A percentile compares a stretch with the other conserved stretches of the same genome.
phyloP scores from a whole-genome alignment of 2,113 vertebrate genomes.

The Cynocephalus volans region DNA sequence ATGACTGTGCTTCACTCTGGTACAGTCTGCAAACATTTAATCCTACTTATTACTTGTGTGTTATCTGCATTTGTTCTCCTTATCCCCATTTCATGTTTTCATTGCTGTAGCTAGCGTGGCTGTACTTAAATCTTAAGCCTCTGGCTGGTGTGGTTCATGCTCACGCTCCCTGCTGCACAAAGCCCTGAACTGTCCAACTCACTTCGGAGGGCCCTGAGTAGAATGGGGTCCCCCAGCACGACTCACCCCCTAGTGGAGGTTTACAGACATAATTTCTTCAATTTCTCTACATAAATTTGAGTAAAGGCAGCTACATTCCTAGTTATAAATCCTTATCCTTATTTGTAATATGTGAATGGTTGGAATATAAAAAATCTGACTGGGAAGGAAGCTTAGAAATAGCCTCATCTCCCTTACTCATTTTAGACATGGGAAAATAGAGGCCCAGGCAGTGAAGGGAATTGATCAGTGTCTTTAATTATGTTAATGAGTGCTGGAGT shows the following conservation, averaged over 20 bases:
- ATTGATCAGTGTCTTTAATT: background rate
- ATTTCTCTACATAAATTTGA: background rate
- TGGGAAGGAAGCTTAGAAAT: background rate
- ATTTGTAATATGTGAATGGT: background rate
- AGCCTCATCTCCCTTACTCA: background rate
- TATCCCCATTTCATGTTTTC: background rate
- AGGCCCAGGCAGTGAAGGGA: background rate
- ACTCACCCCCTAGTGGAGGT: background rate
- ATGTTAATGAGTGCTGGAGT: background rate
- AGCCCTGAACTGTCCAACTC: background rate
- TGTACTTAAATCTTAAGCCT: background rate
- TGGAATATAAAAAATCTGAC: background rate
- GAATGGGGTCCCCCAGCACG: fast-evolving
- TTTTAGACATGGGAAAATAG: background rate
- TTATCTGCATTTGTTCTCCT: background rate
- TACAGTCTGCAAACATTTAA: background rate
- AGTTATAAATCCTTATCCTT: background rate
- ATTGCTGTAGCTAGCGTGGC: background rate
- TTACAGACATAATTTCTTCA: background rate
- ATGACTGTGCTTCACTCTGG: background rate
- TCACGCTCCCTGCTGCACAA: fast-evolving
- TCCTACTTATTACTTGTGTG: constrained; percentile 22
- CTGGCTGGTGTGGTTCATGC: background rate
- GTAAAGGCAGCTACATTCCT: background rate
- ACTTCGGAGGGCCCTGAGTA: fast-evolving